Conservation (phyloP, 35 echinoderm and acorn worm species). For the Lytechinus variegatus region DNA sequence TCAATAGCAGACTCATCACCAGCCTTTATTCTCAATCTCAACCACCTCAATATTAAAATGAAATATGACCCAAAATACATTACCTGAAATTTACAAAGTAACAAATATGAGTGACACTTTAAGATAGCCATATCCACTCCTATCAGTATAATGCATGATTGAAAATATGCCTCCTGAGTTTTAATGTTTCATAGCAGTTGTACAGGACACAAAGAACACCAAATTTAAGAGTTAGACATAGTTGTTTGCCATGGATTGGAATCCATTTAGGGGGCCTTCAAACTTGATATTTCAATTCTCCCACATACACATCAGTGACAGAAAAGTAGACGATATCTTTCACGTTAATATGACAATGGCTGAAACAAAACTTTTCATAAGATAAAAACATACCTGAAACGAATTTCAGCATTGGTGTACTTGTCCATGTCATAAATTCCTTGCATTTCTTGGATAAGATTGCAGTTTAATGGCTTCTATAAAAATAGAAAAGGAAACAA, state of each 20-base stretch:
- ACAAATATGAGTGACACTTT: background rate
- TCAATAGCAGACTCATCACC: constrained; percentile 63
- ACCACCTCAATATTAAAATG: constrained; percentile 66
- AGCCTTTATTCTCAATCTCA: constrained; percentile 72
- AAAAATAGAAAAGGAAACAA: background rate
- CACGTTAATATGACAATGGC: background rate
- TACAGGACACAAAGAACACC: no score
- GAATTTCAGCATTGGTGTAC: constrained; percentile 79
- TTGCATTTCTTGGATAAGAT: constrained; percentile 75
- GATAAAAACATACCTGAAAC: constrained; percentile 73
- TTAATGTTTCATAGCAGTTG: no score
- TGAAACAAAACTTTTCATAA: background rate
- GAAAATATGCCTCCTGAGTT: no score
- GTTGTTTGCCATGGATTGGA: no score
- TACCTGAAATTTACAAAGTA: background rate
- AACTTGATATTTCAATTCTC: no score
- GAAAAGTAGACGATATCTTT: background rate
- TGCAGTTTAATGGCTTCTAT: constrained; percentile 52
- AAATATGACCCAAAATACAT: constrained; percentile 24
- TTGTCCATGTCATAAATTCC: constrained; percentile 70
- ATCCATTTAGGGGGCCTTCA: no score
- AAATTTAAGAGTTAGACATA: no score
- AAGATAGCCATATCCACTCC: no score
- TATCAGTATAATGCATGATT: no score
- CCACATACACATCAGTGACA: background rate